Conservation (phyloP, 2,888 invertebrate species). For the Tipula vernalis region DNA sequence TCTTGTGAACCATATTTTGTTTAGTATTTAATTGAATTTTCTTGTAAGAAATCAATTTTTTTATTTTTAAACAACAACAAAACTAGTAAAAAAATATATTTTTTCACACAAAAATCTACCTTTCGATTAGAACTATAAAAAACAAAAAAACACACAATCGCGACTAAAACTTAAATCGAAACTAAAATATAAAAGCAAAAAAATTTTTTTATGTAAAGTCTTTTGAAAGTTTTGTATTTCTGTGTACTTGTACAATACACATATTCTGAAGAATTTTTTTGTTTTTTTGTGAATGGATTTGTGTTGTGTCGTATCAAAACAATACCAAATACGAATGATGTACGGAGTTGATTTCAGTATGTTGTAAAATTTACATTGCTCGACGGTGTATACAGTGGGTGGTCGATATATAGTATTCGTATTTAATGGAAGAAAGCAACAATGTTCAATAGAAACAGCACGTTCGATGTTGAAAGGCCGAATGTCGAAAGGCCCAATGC, state of each 20-base stretch:
- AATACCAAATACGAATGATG: not conserved
- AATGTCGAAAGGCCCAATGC: no score
- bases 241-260: not conserved
- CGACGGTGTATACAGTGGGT: not conserved
- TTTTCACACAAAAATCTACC: not conserved
- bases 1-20: not conserved
- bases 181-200: not conserved
- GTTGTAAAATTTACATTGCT: not conserved
- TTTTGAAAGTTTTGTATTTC: not conserved
- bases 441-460: no score
- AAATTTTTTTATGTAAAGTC: not conserved
- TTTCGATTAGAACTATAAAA: not conserved
- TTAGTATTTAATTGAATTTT: not conserved
- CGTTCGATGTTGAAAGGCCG: no score
- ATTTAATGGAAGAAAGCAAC: no score
- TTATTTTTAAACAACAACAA: not conserved
- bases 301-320: not conserved
- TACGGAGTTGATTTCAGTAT: not conserved
- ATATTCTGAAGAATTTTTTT: not conserved
- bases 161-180: not conserved
- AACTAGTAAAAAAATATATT: not conserved
- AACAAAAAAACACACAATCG: not conserved
- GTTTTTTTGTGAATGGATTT: not conserved
- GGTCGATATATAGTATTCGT: no score
- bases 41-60: not conserved